Evolutionary conservation across 2,888 invertebrate genomes (phyloP).

Genomic region (Nesidiocoris tenuis): DNA sequence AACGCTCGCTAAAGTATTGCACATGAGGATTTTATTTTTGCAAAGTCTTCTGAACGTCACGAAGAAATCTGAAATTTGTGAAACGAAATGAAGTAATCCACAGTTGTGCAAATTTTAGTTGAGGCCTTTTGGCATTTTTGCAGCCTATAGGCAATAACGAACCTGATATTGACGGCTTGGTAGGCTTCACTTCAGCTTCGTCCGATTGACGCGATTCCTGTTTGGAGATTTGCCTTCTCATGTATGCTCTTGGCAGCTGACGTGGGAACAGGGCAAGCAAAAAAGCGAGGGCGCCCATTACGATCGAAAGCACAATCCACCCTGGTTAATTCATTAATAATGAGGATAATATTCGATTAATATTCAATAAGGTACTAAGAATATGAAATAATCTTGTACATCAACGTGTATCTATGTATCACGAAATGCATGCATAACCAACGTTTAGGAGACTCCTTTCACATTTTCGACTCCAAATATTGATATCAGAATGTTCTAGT

Average conservation of each 20-base stretch:
- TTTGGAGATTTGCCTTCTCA: constrained; percentile 53
- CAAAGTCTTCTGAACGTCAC: constrained; percentile 64
- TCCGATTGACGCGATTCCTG: constrained; percentile 38
- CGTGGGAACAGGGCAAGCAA: constrained; percentile 69
- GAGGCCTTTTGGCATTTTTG: too few relatives aligned
- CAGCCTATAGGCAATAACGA: too few relatives aligned
- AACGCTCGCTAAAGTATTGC: constrained; percentile 70
- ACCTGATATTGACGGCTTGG: constrained; percentile 18
- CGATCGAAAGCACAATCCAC: constrained; percentile 65
- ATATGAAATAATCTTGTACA: too few relatives aligned
- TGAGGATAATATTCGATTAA: too few relatives aligned
- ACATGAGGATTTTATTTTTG: constrained; percentile 67
- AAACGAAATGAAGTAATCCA: not conserved
- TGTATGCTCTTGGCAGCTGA: constrained; percentile 65
- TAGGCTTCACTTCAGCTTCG: constrained; percentile 14
- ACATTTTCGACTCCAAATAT: too few relatives aligned
- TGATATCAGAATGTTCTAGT: too few relatives aligned
- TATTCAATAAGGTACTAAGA: too few relatives aligned
- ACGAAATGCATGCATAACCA: too few relatives aligned
- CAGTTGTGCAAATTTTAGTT: too few relatives aligned
- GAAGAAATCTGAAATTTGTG: constrained; percentile 60
- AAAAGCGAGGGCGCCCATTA: constrained; percentile 63
- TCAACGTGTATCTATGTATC: too few relatives aligned
- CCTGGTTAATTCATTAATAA: too few relatives aligned
- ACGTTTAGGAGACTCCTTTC: too few relatives aligned